Base-by-base conservation (phyloP, 2,113 vertebrate genomes). In the Anhinga rufa region DNA sequence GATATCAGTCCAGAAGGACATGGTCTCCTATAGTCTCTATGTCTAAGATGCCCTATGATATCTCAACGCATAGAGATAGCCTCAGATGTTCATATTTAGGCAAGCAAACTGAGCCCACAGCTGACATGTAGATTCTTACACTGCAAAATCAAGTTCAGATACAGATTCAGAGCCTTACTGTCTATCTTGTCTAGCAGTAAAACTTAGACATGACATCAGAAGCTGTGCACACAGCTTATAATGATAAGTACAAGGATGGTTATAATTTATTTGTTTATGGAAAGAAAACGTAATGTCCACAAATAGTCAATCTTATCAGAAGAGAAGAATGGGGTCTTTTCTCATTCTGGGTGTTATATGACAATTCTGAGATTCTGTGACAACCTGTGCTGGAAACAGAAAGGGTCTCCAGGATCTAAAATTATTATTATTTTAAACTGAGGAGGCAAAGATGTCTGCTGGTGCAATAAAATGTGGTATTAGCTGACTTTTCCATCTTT, bases 1-100 rank as follows among this genome's bases (percentile, higher is more conserved):
- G 11, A 20, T 77, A 17, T 48, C 3, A 1, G 22, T 79, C 14
- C 58, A 64, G 57, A 58, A 75, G 38, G n/a, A 36, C 40, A 44
- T 0, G 0, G 11, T 55, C 3, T 92, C 71, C 38, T 55, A 9
- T 6, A 80, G 32, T 17, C n/a, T 42, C 16, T 54, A 28, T 52
- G 29, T 22, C 75, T 54, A 62, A 66, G 21, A 17, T 58, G 22
- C 19, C 4, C 10, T 44, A 3, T 42, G 76, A 69, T 24, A 82
- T 14, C n/a, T 66, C 24, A 28, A 1, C 0, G 0, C 10, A 18
- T 49, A 62, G 14, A 88, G 6, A n/a, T 52, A 19, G 9, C 16
- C n/a, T 32, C 51, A 68, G 28, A 31, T 40, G 4, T 48, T 83
- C 65, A 15, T 65, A 52, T 80, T 77, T 22, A 61, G 54, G 72